A percentile compares a stretch with the other conserved stretches of the same genome.
Conservation (phyloP, 2,888 invertebrate genomes). For the Hypercompe scribonia region DNA sequence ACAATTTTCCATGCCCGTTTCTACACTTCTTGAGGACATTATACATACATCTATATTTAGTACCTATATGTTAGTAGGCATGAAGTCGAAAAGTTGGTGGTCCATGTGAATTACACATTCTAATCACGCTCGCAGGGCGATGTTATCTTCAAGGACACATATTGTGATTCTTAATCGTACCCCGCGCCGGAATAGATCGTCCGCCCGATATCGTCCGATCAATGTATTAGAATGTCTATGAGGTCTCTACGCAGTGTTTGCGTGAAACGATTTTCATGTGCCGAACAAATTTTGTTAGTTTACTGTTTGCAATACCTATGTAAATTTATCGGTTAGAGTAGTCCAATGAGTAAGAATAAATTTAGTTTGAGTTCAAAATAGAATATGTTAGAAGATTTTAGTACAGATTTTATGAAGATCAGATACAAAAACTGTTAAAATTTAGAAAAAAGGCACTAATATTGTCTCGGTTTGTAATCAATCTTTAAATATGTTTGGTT, state of each 20-base stretch:
- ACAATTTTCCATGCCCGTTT: slow-evolving; percentile 57
- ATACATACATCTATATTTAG: slow-evolving; percentile 28
- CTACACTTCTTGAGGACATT: slow-evolving; percentile 41
- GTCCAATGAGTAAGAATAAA: slow-evolving; percentile 36
- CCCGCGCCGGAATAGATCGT: slow-evolving; percentile 79
- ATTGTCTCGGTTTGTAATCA: not conserved
- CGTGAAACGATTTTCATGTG: slow-evolving; percentile 67
- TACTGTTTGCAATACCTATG: slow-evolving; percentile 66
- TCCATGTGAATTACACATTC: slow-evolving; percentile 79
- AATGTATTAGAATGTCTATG: slow-evolving; percentile 73
- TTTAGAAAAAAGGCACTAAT: not conserved
- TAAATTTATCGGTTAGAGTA: slow-evolving; percentile 47
- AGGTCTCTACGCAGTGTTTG: slow-evolving; percentile 56
- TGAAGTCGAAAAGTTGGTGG: slow-evolving; percentile 73
- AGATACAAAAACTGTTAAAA: not conserved
- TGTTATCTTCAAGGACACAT: slow-evolving; percentile 80
- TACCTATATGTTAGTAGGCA: slow-evolving; percentile 12
- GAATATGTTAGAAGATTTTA: not conserved
- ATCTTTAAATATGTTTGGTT: too few relatives aligned
- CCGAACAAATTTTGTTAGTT: slow-evolving; percentile 60
- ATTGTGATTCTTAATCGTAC: slow-evolving; percentile 78
- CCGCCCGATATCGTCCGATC: slow-evolving; percentile 69
- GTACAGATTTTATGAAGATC: not conserved
- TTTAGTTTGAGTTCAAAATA: slow-evolving; percentile 3
- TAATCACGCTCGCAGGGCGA: slow-evolving; percentile 65